Evolutionary conservation across 2,113 vertebrate species (phyloP), one percentile per base, ranked within the genome.

Genomic region (Suricata suricatta): DNA sequence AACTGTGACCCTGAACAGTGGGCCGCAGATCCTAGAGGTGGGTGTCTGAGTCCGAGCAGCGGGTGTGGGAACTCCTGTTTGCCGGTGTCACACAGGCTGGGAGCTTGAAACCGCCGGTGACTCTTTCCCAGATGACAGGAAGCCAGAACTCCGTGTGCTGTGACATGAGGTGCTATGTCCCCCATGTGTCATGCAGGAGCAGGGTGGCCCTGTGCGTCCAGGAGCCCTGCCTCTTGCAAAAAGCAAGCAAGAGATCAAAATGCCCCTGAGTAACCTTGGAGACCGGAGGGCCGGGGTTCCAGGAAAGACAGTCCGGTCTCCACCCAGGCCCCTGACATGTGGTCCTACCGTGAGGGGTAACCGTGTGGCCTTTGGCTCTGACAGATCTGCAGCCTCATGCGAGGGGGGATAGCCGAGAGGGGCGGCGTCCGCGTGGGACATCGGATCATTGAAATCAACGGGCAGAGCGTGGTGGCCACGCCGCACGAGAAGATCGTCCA

Each of bases 321-420:
- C 1, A 0, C 68, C 16, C 38, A 0, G 6, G 11, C 60, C 57
- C 71, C 86, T 21, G 2, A 13, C n/a, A 17, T 10, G 5, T 0
- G 5, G 3, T 11, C 5, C n/a, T 21, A 27, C 27, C 19, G 0
- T 7, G 0, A 0, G 44, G 72, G 66, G 16, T 93, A 64, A 87
- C 79, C 17, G 7, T 21, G 29, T 80, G 3, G 79, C 41, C 25
- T 97, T 87, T 92, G 23, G 19, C 21, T 86, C 96, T 17, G 97
- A 21, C 3, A 99, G 99, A 99, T 99, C 97, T 99, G 99, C 97
- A 99, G 99, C 98, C 99, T 99, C 97, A 99, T 99, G 99, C 99
- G 99, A 95, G 99, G 99, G 4, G 99, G 99, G 9, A 99, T 99
- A 69, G 99, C 99, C 0, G 99, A 99, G 95, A 98, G 99, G 71